Base-by-base conservation (phyloP, 2,113 vertebrate genomes). In the Osmerus mordax region DNA sequence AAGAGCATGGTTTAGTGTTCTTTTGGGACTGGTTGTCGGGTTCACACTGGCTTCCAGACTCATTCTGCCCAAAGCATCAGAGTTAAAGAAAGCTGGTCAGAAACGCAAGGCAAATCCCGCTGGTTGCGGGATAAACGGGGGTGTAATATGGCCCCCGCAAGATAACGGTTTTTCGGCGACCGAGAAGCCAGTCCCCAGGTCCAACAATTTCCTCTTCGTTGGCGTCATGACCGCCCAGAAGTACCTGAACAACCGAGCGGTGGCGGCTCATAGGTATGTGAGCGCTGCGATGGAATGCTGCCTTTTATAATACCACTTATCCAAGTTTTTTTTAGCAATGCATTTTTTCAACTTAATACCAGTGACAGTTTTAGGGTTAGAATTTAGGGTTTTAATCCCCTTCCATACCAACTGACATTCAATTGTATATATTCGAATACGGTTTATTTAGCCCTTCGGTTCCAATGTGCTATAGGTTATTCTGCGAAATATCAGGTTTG, bases 221-320 rank as follows among this genome's bases (percentile, higher is more conserved):
- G 97, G 97, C 66, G 97, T 98, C 62, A 97, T 98, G 97, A 98
- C 95, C 1, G 97, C 97, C 0, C 94, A 97, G 93, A 98, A 98
- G 82, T 98, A 98, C 92, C 95, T 98, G 89, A 89, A 94, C 74
- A 97, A 78, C 90, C 92, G 97, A 52, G 97, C 95, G 2, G 92
- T 97, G 84, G 96, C 97, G 0, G 95, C 94, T 0, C 89, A 96
- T 82, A 94, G 95, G 96, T 98, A 91, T 83, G 94, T 66, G 2
- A 23, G 16, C 1, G 32, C 19, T 21, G 19, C 16, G 61, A 55
- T 15, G 19, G 25, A 21, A 65, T 56, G 70, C 6, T 51, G 47
- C 13, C 7, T 47, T 65, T 32, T 23, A 4, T 55, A 25, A 29
- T 59, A 16, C 23, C 64, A 32, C 25, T 25, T 71, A 66, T 13